Evolutionary conservation across 2,888 invertebrate species (phyloP).

Genomic region (Temnothorax rugatulus): DNA sequence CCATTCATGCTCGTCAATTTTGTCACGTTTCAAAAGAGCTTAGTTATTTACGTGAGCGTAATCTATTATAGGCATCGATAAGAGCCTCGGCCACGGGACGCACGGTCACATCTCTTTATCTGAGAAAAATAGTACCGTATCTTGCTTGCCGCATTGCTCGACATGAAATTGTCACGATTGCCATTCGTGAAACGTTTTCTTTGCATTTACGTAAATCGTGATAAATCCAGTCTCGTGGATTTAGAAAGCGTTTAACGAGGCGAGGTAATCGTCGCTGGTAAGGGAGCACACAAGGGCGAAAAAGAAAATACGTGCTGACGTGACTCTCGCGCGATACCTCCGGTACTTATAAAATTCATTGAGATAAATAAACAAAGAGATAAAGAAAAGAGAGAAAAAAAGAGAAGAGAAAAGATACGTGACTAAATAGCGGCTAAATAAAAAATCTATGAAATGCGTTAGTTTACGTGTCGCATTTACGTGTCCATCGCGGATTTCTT

Average conservation of each 20-base stretch:
- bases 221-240: background rate
- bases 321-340: background rate
- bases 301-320: background rate
- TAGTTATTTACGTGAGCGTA: slow-evolving; percentile 21
- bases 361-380: background rate
- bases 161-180: slow-evolving; percentile 67
- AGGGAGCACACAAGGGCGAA: background rate
- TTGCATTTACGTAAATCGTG: background rate
- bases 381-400: background rate
- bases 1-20: background rate
- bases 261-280: background rate
- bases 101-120: slow-evolving; percentile 68
- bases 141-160: slow-evolving; percentile 52
- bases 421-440: background rate
- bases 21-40: background rate
- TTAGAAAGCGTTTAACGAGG: background rate
- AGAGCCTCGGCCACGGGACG: slow-evolving; percentile 53
- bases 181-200: slow-evolving; percentile 59
- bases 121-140: slow-evolving; percentile 69
- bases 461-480: too few species aligned
- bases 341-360: background rate
- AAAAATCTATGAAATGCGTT: background rate
- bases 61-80: slow-evolving; percentile 69
- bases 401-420: background rate
- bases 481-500: too few species aligned